These are phyloP conservation scores for Myiagra hebetior DNA, from an alignment of 2,113 vertebrate species.

Conservation along the genomic window DNA sequence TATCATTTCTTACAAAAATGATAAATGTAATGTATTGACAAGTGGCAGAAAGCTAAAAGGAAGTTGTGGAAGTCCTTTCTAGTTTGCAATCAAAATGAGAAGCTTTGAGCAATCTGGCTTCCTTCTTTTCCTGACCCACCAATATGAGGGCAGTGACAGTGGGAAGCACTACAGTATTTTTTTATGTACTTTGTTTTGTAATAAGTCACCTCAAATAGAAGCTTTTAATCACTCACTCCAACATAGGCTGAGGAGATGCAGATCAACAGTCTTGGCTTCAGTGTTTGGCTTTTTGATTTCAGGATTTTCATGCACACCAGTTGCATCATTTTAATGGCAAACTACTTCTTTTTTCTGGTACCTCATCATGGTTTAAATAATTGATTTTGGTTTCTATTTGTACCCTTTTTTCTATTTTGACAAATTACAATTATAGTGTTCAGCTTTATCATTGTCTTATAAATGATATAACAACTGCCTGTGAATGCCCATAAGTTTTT, in stretches of 20 bases:
- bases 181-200: neutral
- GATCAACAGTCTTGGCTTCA: neutral
- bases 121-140: neutral
- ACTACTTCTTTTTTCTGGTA: neutral
- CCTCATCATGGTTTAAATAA: neutral
- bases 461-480: constrained; percentile 41
- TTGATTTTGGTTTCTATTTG: neutral
- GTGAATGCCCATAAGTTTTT: constrained; percentile 35
- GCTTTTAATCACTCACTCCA: neutral
- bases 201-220: neutral
- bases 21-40: neutral
- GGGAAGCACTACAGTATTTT: neutral
- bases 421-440: neutral
- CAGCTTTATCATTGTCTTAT: constrained; percentile 36
- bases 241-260: neutral
- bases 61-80: neutral
- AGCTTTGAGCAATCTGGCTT: neutral
- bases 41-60: neutral
- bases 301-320: neutral
- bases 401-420: neutral
- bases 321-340: neutral
- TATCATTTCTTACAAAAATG: neutral
- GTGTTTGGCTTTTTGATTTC: neutral
- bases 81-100: neutral
- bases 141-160: neutral